A percentile compares a stretch with the other conserved stretches of the same genome.
These are phyloP conservation scores for Prionchulus punctatus DNA, from an alignment of 2,888 invertebrate species.

Conservation along the genomic window DNA sequence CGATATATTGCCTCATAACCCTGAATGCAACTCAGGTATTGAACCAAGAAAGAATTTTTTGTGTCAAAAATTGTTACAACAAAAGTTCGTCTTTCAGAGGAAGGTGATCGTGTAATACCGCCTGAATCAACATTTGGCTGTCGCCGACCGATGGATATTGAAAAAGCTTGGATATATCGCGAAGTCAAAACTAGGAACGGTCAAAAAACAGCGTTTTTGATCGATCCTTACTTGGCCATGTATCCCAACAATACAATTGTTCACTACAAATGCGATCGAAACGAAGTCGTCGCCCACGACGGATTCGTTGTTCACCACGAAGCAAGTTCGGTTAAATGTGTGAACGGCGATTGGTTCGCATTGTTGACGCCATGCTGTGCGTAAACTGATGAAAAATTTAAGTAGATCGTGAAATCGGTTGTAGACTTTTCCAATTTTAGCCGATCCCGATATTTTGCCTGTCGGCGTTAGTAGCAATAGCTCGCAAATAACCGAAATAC, in stretches of 20 bases:
- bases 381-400: slow-evolving; percentile 11
- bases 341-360: slow-evolving; percentile 27
- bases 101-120: too few relatives aligned
- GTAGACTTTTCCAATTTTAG: neutral
- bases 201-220: neutral
- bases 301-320: slow-evolving; percentile 10
- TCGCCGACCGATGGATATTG: slow-evolving; percentile 8
- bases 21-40: slow-evolving; percentile 10
- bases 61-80: too few relatives aligned
- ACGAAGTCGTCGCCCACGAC: neutral
- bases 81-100: too few relatives aligned
- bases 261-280: slow-evolving; percentile 20
- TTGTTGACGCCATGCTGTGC: slow-evolving; percentile 23
- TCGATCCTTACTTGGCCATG: slow-evolving; percentile 15
- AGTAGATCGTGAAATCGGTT: neutral
- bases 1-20: slow-evolving; percentile 8
- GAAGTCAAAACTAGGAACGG: neutral
- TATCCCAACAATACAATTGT: slow-evolving; percentile 29
- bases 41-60: too few relatives aligned
- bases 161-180: slow-evolving; percentile 12
- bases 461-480: neutral
- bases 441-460: neutral
- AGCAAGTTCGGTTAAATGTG: slow-evolving; percentile 24
- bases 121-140: slow-evolving; percentile 2
- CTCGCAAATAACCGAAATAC: neutral